A percentile compares a stretch with the other conserved stretches of the same genome.
Evolutionary conservation across 2,113 vertebrate genomes (phyloP).

Genomic region (Elaphurus davidianus): DNA sequence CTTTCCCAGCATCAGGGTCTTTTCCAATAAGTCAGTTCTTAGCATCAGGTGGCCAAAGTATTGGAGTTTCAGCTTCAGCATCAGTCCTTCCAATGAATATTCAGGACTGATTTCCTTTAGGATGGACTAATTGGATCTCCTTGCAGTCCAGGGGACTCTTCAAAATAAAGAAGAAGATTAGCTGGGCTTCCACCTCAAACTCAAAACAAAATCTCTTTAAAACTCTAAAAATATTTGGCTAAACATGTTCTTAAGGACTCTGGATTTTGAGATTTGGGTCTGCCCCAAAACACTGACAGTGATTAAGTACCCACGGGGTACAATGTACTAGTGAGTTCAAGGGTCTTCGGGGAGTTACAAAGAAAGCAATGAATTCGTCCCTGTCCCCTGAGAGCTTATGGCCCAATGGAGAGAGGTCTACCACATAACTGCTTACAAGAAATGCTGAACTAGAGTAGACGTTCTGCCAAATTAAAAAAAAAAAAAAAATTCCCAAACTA

Average conservation of each 20-base stretch:
- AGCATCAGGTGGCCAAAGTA: background rate
- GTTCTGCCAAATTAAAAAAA: background rate
- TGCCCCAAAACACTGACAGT: background rate
- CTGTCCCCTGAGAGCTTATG: background rate
- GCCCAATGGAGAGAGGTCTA: background rate
- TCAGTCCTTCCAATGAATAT: background rate
- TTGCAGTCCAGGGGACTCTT: background rate
- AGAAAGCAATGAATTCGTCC: background rate
- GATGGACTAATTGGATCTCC: background rate
- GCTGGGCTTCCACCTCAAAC: background rate
- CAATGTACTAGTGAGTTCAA: background rate
- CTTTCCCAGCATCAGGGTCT: background rate
- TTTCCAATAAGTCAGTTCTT: background rate
- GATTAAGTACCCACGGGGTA: background rate
- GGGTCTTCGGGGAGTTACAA: background rate
- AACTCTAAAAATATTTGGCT: constrained; percentile 12
- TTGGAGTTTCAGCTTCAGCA: background rate
- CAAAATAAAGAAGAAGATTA: background rate
- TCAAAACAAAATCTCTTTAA: background rate
- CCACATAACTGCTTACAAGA: background rate
- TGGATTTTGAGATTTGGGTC: background rate
- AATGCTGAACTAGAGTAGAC: background rate
- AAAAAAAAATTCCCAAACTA: background rate
- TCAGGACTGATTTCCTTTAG: background rate
- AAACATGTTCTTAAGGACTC: background rate